A percentile compares a stretch with the other conserved stretches of the same genome.
These are phyloP conservation scores for Gnathonemus echidnorhynchus DNA, from an alignment of 2,113 vertebrate species.

Conservation along the genomic window DNA sequence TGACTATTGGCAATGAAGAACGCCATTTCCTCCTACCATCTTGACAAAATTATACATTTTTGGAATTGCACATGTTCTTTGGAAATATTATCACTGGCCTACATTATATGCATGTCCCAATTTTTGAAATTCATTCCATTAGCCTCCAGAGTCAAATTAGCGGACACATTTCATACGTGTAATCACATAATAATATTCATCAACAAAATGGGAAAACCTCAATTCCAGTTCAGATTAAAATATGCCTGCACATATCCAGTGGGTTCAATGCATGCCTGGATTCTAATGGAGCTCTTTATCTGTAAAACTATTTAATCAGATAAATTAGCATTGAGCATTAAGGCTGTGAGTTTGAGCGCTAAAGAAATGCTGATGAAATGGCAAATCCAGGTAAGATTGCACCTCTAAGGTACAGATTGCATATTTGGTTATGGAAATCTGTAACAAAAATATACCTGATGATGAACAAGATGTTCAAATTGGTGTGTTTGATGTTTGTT, in stretches of 20 bases:
- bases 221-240: neutral
- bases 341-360: neutral
- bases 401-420: neutral
- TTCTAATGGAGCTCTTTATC: conserved; percentile 8
- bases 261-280: neutral
- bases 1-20: neutral
- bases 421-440: neutral
- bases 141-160: neutral
- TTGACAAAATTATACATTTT: neutral
- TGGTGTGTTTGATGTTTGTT: neutral
- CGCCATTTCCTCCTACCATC: neutral
- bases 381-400: neutral
- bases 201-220: neutral
- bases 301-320: conserved; percentile 13
- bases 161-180: neutral
- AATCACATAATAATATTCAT: neutral
- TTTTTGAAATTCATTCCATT: neutral
- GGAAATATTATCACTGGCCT: neutral
- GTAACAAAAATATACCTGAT: neutral
- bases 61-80: neutral
- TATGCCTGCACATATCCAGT: neutral
- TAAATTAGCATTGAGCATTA: neutral
- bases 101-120: neutral
- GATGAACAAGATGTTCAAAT: neutral
- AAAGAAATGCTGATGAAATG: neutral